Evolutionary conservation across 2,113 vertebrate species (phyloP).

Genomic region (Labrus mixtus): DNA sequence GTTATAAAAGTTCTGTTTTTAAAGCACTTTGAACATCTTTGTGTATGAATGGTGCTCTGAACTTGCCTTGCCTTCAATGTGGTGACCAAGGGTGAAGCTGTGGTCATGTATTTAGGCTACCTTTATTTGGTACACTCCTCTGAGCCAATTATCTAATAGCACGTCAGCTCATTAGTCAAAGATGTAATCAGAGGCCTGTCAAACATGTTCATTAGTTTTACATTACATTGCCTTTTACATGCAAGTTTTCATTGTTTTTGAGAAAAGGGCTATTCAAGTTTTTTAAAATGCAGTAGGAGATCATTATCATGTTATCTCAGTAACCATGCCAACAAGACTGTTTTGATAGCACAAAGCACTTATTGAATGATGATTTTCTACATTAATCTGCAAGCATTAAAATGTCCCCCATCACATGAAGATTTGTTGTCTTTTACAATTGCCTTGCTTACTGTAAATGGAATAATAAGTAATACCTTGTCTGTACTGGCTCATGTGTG

Average conservation of each 20-base stretch:
- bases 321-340: too few species aligned
- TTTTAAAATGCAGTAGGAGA: too few species aligned
- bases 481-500: background rate
- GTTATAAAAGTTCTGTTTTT: too few species aligned
- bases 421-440: background rate
- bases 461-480: background rate
- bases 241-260: background rate
- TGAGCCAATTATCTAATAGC: slow-evolving; percentile 46
- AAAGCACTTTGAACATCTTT: too few species aligned
- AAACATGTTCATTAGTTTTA: slow-evolving; percentile 13
- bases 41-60: too few species aligned
- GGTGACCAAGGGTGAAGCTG: background rate
- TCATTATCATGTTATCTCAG: too few species aligned
- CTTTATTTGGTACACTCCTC: background rate
- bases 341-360: background rate
- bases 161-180: background rate
- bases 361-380: background rate
- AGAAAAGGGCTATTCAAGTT: too few species aligned
- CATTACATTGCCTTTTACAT: background rate
- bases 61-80: too few species aligned
- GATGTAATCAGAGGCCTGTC: slow-evolving; percentile 33
- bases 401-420: background rate
- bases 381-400: background rate
- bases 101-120: background rate
- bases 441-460: background rate